Conservation (phyloP, 2,797 vertebrate species). For the Cyclopterus lumpus region DNA sequence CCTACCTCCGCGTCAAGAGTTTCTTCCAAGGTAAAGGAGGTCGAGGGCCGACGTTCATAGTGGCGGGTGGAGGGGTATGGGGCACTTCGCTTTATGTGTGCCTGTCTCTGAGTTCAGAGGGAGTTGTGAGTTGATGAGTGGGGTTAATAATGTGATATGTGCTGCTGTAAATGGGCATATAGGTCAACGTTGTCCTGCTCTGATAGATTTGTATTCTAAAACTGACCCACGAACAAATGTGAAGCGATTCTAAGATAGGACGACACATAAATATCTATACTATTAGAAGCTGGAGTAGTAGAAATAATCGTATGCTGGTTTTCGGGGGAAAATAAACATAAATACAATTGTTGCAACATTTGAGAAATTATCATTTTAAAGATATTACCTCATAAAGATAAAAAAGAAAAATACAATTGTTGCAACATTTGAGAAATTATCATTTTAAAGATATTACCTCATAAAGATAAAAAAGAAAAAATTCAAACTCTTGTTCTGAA, state of each 20-base stretch:
- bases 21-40: conserved; percentile 93
- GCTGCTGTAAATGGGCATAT: neutral
- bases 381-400: neutral
- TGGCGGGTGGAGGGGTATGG: neutral
- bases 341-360: neutral
- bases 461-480: no score
- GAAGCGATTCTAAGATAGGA: neutral
- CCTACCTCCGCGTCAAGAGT: conserved; percentile 96
- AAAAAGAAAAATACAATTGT: no score
- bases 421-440: no score
- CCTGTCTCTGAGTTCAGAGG: neutral
- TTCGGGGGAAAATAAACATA: neutral
- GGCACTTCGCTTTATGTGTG: neutral
- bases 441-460: no score
- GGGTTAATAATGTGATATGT: neutral
- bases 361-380: neutral
- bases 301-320: neutral
- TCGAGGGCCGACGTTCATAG: conserved; percentile 1
- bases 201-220: neutral
- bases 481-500: no score
- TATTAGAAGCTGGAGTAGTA: neutral
- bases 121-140: neutral
- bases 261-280: neutral
- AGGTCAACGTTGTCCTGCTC: neutral
- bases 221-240: neutral